Evolutionary conservation across 1,140 invertebrate species (phyloP).

Genomic region (Colletes latitarsis): DNA sequence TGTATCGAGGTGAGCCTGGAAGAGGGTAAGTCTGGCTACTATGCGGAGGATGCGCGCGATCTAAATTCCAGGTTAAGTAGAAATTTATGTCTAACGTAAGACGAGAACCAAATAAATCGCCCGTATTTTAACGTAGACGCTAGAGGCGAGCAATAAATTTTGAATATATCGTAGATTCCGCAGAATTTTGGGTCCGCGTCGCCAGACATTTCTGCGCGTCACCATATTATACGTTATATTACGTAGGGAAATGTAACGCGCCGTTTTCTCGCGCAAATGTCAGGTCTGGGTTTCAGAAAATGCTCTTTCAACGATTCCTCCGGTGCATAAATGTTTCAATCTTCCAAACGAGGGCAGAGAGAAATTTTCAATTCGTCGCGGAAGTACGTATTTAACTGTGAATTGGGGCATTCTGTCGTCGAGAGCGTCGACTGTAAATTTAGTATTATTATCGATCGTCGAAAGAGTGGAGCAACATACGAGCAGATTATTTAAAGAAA

Average conservation of each 20-base stretch:
- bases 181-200: slow-evolving; percentile 9
- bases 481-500: no score
- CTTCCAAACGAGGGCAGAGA: no score
- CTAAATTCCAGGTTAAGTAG: slow-evolving; percentile 45
- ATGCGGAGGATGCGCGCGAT: slow-evolving; percentile 4
- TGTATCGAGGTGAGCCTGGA: slow-evolving; percentile 19
- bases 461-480: no score
- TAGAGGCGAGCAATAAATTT: slow-evolving; percentile 29
- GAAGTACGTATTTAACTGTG: no score
- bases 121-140: slow-evolving; percentile 20
- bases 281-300: background rate
- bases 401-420: no score
- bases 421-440: no score
- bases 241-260: no score
- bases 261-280: background rate
- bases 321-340: no score
- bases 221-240: background rate
- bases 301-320: background rate
- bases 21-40: background rate
- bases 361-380: background rate
- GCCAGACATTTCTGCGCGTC: background rate
- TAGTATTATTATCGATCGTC: no score
- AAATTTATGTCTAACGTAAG: slow-evolving; percentile 45
- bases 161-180: slow-evolving; percentile 29
- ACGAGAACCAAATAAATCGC: slow-evolving; percentile 39